Conservation (phyloP, 2,888 invertebrate species). For the Meloe dianella region DNA sequence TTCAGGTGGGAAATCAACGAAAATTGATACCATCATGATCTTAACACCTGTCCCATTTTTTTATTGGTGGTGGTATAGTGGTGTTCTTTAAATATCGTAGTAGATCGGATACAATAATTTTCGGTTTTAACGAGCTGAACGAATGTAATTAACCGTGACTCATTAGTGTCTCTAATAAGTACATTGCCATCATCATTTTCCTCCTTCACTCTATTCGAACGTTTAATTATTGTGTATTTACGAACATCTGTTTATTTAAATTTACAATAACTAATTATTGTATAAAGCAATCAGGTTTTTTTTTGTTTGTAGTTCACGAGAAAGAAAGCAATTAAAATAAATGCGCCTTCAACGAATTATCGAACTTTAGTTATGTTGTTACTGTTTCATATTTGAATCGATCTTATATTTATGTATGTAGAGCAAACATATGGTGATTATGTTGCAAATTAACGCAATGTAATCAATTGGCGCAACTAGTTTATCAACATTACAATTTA, state of each 20-base stretch:
- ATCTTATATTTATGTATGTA: neutral
- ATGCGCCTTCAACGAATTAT: too few relatives aligned
- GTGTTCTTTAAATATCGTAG: neutral
- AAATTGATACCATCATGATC: neutral
- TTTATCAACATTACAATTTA: neutral
- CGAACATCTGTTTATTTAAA: slow-evolving; percentile 4
- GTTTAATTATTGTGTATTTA: neutral
- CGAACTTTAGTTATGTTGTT: too few relatives aligned
- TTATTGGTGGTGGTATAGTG: neutral
- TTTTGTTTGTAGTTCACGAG: neutral
- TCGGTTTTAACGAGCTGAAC: slow-evolving; percentile 40
- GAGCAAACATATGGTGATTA: neutral
- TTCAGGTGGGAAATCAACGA: neutral
- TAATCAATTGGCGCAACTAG: neutral
- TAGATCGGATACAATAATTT: slow-evolving; percentile 25
- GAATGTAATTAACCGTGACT: slow-evolving; percentile 42
- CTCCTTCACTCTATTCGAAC: neutral
- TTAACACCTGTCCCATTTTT: slow-evolving; percentile 30
- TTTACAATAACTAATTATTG: neutral
- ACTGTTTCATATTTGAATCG: too few relatives aligned
- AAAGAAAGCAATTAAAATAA: too few relatives aligned
- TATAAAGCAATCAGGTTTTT: neutral
- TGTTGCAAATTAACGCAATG: neutral
- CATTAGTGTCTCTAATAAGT: slow-evolving; percentile 34
- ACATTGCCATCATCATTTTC: slow-evolving; percentile 9